These are phyloP conservation scores for Grammomys dolichurus DNA, from an alignment of 2,113 vertebrate genomes.

Conservation along the genomic window DNA sequence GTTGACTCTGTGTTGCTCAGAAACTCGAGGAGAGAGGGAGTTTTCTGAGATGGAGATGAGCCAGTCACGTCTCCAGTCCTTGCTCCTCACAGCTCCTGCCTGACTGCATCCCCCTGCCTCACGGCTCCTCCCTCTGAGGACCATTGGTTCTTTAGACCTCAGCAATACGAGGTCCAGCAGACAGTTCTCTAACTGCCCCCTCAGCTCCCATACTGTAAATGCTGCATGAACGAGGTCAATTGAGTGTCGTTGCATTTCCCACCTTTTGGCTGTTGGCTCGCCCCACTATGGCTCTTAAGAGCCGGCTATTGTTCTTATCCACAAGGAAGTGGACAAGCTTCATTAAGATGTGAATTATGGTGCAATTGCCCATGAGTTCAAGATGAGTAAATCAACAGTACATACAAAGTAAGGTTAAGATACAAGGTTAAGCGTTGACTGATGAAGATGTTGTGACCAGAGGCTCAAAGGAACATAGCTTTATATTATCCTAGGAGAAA, in stretches of 20 bases:
- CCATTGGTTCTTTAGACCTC: not conserved
- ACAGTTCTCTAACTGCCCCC: not conserved
- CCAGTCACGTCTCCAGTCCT: not conserved
- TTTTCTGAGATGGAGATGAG: not conserved
- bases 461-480: not conserved
- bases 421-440: not conserved
- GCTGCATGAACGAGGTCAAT: too few species aligned
- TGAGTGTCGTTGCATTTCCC: not conserved
- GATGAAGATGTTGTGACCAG: not conserved
- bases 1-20: not conserved
- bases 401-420: not conserved
- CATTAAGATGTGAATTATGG: not conserved
- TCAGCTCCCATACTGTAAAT: not conserved
- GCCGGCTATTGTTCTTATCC: not conserved
- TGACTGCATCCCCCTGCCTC: not conserved
- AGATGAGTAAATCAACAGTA: not conserved
- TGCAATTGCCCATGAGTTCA: not conserved
- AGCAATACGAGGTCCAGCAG: not conserved
- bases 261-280: not conserved
- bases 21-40: not conserved
- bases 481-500: not conserved
- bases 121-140: not conserved
- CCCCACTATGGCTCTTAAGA: fast-evolving
- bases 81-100: not conserved
- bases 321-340: not conserved